A percentile compares a stretch with the other conserved stretches of the same genome.
Conservation (phyloP, 2,113 vertebrate genomes). For the Empidonax traillii region DNA sequence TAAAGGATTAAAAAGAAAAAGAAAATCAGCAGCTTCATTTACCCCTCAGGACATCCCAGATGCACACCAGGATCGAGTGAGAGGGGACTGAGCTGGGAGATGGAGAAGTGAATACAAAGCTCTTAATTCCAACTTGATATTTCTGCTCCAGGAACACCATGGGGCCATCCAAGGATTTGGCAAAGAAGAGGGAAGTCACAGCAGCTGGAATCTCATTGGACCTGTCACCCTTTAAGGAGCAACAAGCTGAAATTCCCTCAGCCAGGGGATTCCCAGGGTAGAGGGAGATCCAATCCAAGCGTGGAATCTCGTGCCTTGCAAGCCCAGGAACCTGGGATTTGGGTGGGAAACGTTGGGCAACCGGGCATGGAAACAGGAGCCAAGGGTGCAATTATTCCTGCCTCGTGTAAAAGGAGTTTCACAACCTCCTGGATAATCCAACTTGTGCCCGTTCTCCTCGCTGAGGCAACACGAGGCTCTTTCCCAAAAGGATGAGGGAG, state of each 20-base stretch:
- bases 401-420: conserved; percentile 33
- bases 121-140: not conserved
- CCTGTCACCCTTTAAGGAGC: not conserved
- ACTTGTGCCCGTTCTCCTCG: not conserved
- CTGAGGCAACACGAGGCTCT: not conserved
- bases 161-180: not conserved
- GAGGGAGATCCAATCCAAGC: not conserved
- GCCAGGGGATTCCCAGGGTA: fast-evolving
- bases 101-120: not conserved
- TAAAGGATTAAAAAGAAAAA: not conserved
- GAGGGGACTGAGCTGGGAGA: not conserved
- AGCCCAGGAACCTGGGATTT: not conserved
- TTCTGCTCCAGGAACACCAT: not conserved
- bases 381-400: not conserved
- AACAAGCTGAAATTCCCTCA: not conserved
- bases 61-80: fast-evolving
- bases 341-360: not conserved
- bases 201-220: not conserved
- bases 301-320: not conserved
- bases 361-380: not conserved
- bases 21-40: not conserved
- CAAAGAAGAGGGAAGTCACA: not conserved
- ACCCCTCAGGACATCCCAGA: not conserved
- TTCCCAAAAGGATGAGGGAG: not conserved
- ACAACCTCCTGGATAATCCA: not conserved